Evolutionary conservation across 2,797 vertebrate species (phyloP).

Genomic region (Tadarida brasiliensis): DNA sequence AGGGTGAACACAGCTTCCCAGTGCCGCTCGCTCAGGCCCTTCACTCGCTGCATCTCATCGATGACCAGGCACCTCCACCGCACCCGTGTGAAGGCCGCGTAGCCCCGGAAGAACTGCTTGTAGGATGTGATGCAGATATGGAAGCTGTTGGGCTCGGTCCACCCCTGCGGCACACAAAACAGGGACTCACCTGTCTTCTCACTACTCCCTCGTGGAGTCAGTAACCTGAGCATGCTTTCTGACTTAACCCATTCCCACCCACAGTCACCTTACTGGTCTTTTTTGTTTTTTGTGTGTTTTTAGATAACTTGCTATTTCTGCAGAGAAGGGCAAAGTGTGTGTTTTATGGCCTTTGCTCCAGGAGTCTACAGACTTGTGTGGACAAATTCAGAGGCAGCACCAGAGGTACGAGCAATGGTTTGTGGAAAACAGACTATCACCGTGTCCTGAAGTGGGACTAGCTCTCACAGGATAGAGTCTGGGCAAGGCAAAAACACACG

Average conservation of each 20-base stretch:
- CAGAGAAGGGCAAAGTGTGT: background rate
- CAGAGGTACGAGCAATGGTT: background rate
- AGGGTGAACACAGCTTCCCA: slow-evolving; percentile 93
- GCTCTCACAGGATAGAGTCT: background rate
- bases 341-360: too few relatives aligned
- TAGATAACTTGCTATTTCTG: background rate
- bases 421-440: background rate
- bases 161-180: slow-evolving; percentile 87
- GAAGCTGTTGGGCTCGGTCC: slow-evolving; percentile 91
- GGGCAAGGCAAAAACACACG: background rate
- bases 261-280: background rate
- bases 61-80: slow-evolving; percentile 93
- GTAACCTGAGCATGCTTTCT: background rate
- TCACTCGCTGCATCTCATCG: slow-evolving; percentile 93
- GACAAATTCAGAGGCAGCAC: background rate
- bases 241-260: background rate
- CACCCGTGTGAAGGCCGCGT: slow-evolving; percentile 89
- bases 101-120: slow-evolving; percentile 93
- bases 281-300: too few relatives aligned
- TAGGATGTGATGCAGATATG: slow-evolving; percentile 94
- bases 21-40: slow-evolving; percentile 93
- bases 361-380: background rate
- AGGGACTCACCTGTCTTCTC: background rate
- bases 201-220: background rate
- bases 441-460: background rate